Base-by-base conservation (phyloP, 2,888 invertebrate genomes). In the Elysia crispata region DNA sequence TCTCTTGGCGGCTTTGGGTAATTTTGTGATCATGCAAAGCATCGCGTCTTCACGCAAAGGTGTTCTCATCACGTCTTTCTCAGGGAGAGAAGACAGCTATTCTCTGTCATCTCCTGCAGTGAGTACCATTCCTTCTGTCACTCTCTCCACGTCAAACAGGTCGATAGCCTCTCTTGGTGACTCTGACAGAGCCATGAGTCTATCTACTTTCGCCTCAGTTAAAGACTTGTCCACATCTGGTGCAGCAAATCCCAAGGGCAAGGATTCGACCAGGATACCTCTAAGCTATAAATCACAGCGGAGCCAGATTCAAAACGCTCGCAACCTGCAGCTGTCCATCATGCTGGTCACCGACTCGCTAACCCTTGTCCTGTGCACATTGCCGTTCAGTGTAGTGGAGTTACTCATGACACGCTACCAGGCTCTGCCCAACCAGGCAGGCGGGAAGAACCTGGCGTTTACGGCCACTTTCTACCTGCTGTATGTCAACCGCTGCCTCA, bases 341-440 rank as follows among this genome's bases (percentile, higher is more conserved):
- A 87, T 89, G 86, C 69, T 89, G 13, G 79, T 89, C 18, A 82
- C 85, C 1, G 88, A 87, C 76, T 89, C 89, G 0, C 82, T 86
- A 20, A 85, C 86, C 0, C 84, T 89, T 20, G 82, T 89, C 0
- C 41, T 87, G 0, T 87, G 86, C 62, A 88, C 87, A 3, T 77
- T 88, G 23, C 89, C 89, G 1, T 87, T 86, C 78, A 84, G 87
- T 1, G 54, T 89, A 8, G 81, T 83, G 64, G 79, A 81, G 1
- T 80, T 85, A 13, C 64, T 87, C 0, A 78, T 78, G 18, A 78
- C 83, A 0, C 67, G 85, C 75, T 57, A 81, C 0, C 31, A 67
- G 0, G 67, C 81, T 66, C 72, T 80, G 15, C 76, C 77, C n/a
- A 72, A 78, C 54, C 70, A 70, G 8, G 75, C 77, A 11, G 25